Percentiles rank a stretch among this genome's conserved stretches.
These are phyloP conservation scores for Nymphalis urticae DNA, from an alignment of 2,888 invertebrate genomes.

Conservation along the genomic window DNA sequence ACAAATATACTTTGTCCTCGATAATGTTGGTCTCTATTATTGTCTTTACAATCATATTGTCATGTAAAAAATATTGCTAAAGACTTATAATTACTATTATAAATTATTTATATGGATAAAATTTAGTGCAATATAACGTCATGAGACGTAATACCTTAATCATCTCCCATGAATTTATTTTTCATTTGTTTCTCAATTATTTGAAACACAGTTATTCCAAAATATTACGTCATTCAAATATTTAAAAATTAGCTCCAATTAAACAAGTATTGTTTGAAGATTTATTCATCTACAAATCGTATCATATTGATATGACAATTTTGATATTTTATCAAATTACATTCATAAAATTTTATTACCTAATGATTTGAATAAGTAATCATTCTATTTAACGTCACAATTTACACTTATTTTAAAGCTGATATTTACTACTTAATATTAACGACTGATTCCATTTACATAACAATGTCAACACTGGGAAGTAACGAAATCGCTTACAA, in stretches of 20 bases:
- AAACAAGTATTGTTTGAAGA: neutral
- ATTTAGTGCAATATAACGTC: conserved; percentile 19
- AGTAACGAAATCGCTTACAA: conserved; percentile 59
- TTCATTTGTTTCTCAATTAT: conserved; percentile 2
- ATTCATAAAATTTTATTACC: neutral
- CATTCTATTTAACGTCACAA: conserved; percentile 60
- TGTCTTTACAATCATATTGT: conserved; percentile 60
- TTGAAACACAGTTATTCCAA: neutral
- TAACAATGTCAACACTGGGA: conserved; percentile 64
- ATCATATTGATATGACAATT: conserved; percentile 59
- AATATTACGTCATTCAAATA: conserved; percentile 1
- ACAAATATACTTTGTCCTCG: conserved; percentile 36
- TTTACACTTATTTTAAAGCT: conserved; percentile 62
- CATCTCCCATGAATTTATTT: conserved; percentile 13
- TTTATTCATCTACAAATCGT: neutral
- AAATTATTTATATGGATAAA: conserved; percentile 19
- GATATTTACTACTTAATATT: conserved; percentile 45
- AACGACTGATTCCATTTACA: conserved; percentile 47
- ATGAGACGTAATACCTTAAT: conserved; percentile 11
- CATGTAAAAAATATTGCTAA: conserved; percentile 49
- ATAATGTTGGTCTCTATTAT: conserved; percentile 64
- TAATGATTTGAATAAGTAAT: conserved; percentile 8
- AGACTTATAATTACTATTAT: conserved; percentile 21
- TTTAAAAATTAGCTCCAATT: neutral
- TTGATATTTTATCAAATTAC: conserved; percentile 54